A percentile compares a stretch with the other conserved stretches of the same genome.
phyloP scores from a whole-genome alignment of 2,888 invertebrate species.

The Acleris cristana region DNA sequence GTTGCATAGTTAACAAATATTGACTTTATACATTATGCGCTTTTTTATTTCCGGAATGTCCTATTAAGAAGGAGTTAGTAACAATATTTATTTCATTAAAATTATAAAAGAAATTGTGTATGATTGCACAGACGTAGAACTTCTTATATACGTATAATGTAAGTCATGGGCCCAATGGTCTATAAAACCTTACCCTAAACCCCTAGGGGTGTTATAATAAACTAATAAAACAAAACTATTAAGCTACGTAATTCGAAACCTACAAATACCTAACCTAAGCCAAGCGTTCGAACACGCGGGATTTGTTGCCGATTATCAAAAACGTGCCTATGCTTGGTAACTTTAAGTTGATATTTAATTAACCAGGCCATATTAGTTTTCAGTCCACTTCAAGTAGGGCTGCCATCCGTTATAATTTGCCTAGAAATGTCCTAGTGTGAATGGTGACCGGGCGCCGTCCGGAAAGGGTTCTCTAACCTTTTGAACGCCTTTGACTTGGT shows the following conservation, averaged over 20 bases:
- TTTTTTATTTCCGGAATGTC: no score
- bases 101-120: neutral
- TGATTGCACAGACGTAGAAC: constrained; percentile 57
- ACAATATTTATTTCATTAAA: no score
- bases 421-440: no score
- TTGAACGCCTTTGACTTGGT: no score
- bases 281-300: constrained; percentile 24
- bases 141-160: constrained; percentile 56
- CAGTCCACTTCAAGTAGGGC: neutral
- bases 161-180: constrained; percentile 82
- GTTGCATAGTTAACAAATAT: no score
- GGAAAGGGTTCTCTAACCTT: no score
- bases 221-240: constrained; percentile 67
- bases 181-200: constrained; percentile 73
- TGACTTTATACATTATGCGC: no score
- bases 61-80: no score
- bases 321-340: constrained; percentile 15
- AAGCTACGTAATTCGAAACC: constrained; percentile 77
- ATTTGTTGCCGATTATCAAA: constrained; percentile 21
- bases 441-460: no score
- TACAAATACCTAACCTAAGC: constrained; percentile 46
- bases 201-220: constrained; percentile 65
- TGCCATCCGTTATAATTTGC: no score
- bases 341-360: constrained; percentile 7
- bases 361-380: neutral